A percentile compares a stretch with the other conserved stretches of the same genome.
phyloP scores from a whole-genome alignment of 2,797 vertebrate genomes.

The Rhadinocentrus ornatus region DNA sequence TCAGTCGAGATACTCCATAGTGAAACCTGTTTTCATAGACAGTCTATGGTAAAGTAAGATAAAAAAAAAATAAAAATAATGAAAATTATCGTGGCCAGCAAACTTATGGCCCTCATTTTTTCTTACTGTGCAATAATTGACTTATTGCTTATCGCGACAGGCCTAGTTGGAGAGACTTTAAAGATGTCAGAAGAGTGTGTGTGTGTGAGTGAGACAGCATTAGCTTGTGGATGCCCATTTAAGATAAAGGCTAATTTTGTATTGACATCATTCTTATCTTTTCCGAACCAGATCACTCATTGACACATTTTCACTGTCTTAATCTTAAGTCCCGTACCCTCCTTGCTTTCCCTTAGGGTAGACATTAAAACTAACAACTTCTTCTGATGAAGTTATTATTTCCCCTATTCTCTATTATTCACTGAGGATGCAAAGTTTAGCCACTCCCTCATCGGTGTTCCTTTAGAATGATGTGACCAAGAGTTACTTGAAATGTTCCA shows the following conservation, averaged over 20 bases:
- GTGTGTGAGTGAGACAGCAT: background rate
- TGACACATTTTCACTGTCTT: slow-evolving; percentile 39
- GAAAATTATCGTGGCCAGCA: too few relatives aligned
- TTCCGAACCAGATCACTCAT: slow-evolving; percentile 31
- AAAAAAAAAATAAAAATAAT: too few relatives aligned
- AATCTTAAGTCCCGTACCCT: slow-evolving; percentile 33
- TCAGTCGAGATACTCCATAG: too few relatives aligned
- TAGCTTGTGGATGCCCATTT: background rate
- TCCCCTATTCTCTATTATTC: slow-evolving; percentile 64
- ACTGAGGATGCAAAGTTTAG: slow-evolving; percentile 52
- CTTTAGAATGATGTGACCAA: slow-evolving; percentile 16
- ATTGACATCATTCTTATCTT: slow-evolving; percentile 13
- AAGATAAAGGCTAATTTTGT: slow-evolving; percentile 2
- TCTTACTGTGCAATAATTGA: too few relatives aligned
- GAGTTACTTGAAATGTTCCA: slow-evolving; percentile 50
- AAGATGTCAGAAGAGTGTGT: slow-evolving; percentile 1
- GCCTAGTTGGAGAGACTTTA: background rate
- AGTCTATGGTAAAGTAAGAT: too few relatives aligned
- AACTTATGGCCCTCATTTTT: too few relatives aligned
- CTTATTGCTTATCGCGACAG: too few relatives aligned
- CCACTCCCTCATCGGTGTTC: slow-evolving; percentile 41
- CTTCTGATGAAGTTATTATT: slow-evolving; percentile 57
- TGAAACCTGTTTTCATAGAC: too few relatives aligned
- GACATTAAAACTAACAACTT: slow-evolving; percentile 40
- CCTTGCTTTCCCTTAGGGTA: slow-evolving; percentile 33